Evolutionary conservation across 35 echinoderm and acorn worm species (phyloP), one percentile per base, ranked within the genome.

Genomic region (Ophiothrix spiculata): DNA sequence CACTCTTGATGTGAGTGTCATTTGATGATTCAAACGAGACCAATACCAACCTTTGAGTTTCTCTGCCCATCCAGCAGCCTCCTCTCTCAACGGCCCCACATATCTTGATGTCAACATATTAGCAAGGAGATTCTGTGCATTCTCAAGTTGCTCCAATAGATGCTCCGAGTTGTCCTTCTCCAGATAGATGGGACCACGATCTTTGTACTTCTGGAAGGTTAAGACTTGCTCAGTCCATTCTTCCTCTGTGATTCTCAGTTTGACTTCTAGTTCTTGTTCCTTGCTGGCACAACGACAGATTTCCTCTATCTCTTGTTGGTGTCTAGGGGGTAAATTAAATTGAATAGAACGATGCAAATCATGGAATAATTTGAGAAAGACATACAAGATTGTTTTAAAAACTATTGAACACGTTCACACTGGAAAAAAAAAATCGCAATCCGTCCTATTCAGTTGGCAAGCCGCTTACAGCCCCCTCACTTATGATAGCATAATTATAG

Each of bases 31-130:
- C n/a, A n/a, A n/a, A n/a, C n/a, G n/a, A n/a, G n/a, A n/a, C n/a
- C n/a, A n/a, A n/a, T n/a, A n/a, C n/a, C n/a, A n/a, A 97, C 94
- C 96, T 90, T 89, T 94, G 0, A 99, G 92, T 91, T 99, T 99
- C 87, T 99, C 96, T 14, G 96, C 96, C 96, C 96, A 99, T 35
- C 96, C 89, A 37, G 96, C 96, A 36, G 96, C 96, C 60, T 99
- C 96, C 81, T 99, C 96, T 74, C 96, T 85, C 1, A 99, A 82
- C 23, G 96, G 96, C 1, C 96, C 96, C 0, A 99, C 81, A 46
- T 89, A 94, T 81, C 89, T 91, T 33, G 96, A 99, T 1, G 96
- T 99, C n/a, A 99, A 75, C 96, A 99, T 99, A 39, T 91, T 94
- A 39, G 96, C 96, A 21, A 99, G 79, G 76, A 99, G 42, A 33